A percentile compares a stretch with the other conserved stretches of the same genome.
Evolutionary conservation across 1,140 invertebrate genomes (phyloP).

Genomic region (Rhyzopertha dominica): DNA sequence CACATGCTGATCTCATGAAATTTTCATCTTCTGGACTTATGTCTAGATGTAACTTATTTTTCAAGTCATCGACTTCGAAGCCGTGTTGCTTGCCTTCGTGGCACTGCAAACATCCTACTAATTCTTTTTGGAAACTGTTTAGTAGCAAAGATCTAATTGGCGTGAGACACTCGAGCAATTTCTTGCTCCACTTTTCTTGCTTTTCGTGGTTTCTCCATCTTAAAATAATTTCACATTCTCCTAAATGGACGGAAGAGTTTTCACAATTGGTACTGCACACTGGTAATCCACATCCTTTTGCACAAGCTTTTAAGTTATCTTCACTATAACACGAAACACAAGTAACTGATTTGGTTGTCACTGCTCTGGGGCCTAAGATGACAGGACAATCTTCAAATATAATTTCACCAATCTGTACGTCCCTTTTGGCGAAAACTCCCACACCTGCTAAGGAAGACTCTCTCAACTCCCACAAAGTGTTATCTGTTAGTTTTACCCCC

Average conservation of each 20-base stretch:
- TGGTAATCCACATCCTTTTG: constrained; percentile 53
- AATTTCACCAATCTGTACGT: constrained; percentile 59
- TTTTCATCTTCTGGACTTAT: constrained; percentile 55
- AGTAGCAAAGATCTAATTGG: constrained; percentile 57
- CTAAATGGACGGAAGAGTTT: constrained; percentile 47
- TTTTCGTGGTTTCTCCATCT: constrained; percentile 49
- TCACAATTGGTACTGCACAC: constrained; percentile 57
- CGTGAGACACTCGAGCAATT: constrained; percentile 51
- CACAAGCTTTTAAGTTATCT: constrained; percentile 48
- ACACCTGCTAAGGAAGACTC: constrained; percentile 48
- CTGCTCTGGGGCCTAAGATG: constrained; percentile 56
- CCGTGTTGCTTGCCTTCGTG: constrained; percentile 52
- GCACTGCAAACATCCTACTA: constrained; percentile 54
- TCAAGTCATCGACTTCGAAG: constrained; percentile 55
- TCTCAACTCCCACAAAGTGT: constrained; percentile 27
- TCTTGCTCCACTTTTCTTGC: constrained; percentile 41
- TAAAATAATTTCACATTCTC: constrained; percentile 57
- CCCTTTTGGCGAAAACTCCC: constrained; percentile 59
- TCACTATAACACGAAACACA: constrained; percentile 55
- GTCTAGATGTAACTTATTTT: constrained; percentile 49
- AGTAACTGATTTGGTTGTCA: constrained; percentile 46
- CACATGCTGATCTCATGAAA: constrained; percentile 56
- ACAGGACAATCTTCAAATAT: constrained; percentile 64
- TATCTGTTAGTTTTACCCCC: too few species aligned
- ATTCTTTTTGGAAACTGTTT: constrained; percentile 48